These are phyloP conservation scores for Lasioglossum marginatum DNA, from an alignment of 2,888 invertebrate species.

Conservation along the genomic window DNA sequence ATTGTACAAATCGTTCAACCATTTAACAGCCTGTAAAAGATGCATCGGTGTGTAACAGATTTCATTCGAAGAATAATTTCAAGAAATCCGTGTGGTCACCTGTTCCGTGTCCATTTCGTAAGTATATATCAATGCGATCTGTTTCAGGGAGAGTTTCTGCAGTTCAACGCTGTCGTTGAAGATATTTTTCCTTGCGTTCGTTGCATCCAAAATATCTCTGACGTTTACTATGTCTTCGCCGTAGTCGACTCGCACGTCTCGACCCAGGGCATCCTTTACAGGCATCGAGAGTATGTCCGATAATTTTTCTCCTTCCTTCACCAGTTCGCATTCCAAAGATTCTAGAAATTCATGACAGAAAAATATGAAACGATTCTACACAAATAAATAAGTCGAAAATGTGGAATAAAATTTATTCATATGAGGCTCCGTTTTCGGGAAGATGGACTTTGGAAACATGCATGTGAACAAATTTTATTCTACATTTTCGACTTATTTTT, in stretches of 20 bases:
- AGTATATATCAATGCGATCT: slow-evolving; percentile 90
- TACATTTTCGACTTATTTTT: no score
- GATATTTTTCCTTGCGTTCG: slow-evolving; percentile 89
- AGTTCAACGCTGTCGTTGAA: slow-evolving; percentile 91
- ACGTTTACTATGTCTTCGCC: slow-evolving; percentile 90
- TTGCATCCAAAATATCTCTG: slow-evolving; percentile 89
- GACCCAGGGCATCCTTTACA: slow-evolving; percentile 91
- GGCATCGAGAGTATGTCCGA: slow-evolving; percentile 92
- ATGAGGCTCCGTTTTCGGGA: no score
- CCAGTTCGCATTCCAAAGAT: slow-evolving; percentile 88
- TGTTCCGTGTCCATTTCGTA: slow-evolving; percentile 92
- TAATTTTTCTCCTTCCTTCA: slow-evolving; percentile 91
- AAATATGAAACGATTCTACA: not conserved
- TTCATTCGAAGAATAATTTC: not conserved
- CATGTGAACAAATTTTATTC: no score
- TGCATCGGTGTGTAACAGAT: not conserved
- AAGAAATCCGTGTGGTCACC: slow-evolving; percentile 79
- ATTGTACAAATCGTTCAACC: slow-evolving; percentile 91
- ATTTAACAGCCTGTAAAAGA: slow-evolving; percentile 88
- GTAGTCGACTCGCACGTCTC: slow-evolving; percentile 89
- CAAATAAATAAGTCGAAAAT: no score
- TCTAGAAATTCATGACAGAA: slow-evolving; percentile 84
- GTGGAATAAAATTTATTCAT: no score
- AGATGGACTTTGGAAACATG: no score
- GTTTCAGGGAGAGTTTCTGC: slow-evolving; percentile 91